A percentile compares a stretch with the other conserved stretches of the same genome.
Conservation (phyloP, 2,888 invertebrate species). For the Leucoma salicis region DNA sequence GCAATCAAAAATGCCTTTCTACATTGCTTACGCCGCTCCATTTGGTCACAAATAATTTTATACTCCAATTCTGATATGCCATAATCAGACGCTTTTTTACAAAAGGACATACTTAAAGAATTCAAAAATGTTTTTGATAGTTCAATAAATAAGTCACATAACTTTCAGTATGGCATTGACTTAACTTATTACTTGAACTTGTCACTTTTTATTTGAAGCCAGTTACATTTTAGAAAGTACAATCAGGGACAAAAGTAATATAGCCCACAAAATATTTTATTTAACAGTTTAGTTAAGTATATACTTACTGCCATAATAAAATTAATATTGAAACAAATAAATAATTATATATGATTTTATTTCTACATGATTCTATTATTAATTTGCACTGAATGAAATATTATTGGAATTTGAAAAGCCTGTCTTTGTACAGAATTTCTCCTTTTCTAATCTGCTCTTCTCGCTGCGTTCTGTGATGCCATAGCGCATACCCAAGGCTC, state of each 20-base stretch:
- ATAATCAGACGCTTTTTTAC: conserved; percentile 35
- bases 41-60: conserved; percentile 81
- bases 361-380: conserved; percentile 23
- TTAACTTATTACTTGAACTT: no score
- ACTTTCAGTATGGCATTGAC: neutral
- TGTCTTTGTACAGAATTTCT: conserved; percentile 88
- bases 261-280: no score
- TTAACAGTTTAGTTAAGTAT: no score
- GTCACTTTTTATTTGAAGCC: neutral
- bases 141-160: neutral
- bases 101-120: neutral
- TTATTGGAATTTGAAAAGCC: conserved; percentile 85
- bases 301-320: no score
- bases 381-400: conserved; percentile 9
- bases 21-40: conserved; percentile 79
- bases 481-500: conserved; percentile 75
- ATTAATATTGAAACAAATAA: conserved; percentile 6
- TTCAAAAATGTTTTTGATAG: neutral
- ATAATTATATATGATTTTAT: conserved; percentile 25
- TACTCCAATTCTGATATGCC: conserved; percentile 75
- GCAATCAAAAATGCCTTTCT: conserved; percentile 87
- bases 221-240: conserved; percentile 4
- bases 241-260: conserved; percentile 9
- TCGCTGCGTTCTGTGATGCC: conserved; percentile 70
- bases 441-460: conserved; percentile 86